phyloP scores from a whole-genome alignment of 2,113 vertebrate species.

The Octodon degus region DNA sequence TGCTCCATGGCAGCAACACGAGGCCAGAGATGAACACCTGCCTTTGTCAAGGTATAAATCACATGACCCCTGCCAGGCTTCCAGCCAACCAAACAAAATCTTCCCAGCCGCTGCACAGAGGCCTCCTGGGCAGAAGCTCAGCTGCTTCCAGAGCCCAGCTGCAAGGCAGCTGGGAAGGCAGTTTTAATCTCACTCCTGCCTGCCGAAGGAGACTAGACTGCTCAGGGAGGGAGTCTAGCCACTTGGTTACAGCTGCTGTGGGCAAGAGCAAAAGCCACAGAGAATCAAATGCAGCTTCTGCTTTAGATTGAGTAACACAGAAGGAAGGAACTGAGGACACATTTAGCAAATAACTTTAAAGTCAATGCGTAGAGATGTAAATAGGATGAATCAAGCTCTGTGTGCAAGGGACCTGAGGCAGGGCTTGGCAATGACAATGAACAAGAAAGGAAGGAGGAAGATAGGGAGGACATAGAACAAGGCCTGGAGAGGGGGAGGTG shows the following conservation, averaged over 20 bases:
- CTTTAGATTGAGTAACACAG: background rate
- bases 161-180: background rate
- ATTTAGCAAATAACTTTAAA: background rate
- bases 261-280: background rate
- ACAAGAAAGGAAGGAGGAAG: background rate
- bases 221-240: background rate
- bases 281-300: background rate
- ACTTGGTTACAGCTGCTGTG: fast-evolving
- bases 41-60: background rate
- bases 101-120: background rate
- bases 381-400: background rate
- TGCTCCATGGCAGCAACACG: background rate
- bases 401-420: background rate
- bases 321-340: background rate
- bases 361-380: background rate
- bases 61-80: background rate
- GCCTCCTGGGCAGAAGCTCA: background rate
- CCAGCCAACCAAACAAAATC: background rate
- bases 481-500: background rate
- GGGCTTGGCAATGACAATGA: background rate
- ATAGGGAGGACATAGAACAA: background rate
- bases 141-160: background rate
- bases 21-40: background rate
- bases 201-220: background rate
- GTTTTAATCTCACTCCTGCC: background rate